phyloP scores from a whole-genome alignment of 2,797 vertebrate genomes.

The Gila robusta region DNA sequence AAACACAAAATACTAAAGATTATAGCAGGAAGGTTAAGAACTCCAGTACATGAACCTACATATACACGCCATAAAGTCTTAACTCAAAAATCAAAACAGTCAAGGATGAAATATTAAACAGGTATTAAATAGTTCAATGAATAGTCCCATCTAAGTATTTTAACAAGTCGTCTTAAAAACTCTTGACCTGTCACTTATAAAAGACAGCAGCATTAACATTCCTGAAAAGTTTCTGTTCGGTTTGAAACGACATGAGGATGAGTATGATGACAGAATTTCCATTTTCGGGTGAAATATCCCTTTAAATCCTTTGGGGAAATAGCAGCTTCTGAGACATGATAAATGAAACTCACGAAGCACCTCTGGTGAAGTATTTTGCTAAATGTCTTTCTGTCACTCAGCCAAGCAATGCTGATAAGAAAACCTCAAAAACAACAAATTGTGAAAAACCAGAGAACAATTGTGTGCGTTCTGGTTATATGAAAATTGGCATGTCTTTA shows the following conservation, averaged over 20 bases:
- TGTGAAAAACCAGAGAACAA: background rate
- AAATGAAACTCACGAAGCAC: background rate
- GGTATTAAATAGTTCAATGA: background rate
- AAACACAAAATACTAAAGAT: background rate
- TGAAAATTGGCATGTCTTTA: conserved; percentile 4
- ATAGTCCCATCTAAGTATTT: background rate
- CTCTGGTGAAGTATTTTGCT: conserved; percentile 1
- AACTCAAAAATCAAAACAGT: background rate
- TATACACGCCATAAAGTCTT: background rate
- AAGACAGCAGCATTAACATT: background rate
- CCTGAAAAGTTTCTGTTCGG: background rate
- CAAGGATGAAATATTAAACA: background rate
- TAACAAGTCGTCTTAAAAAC: background rate
- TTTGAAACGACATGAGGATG: background rate
- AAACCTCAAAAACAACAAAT: background rate
- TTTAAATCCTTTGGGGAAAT: background rate
- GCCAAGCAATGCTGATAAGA: conserved; percentile 31
- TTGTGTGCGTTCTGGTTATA: background rate
- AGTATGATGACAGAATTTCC: background rate
- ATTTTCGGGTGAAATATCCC: background rate
- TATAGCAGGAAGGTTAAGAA: background rate
- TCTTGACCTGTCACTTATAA: background rate
- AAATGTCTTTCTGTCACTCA: conserved; percentile 14
- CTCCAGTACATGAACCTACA: background rate
- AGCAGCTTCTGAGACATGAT: background rate